Evolutionary conservation across 2,797 vertebrate genomes (phyloP).

Genomic region (Esox masquinongy): DNA sequence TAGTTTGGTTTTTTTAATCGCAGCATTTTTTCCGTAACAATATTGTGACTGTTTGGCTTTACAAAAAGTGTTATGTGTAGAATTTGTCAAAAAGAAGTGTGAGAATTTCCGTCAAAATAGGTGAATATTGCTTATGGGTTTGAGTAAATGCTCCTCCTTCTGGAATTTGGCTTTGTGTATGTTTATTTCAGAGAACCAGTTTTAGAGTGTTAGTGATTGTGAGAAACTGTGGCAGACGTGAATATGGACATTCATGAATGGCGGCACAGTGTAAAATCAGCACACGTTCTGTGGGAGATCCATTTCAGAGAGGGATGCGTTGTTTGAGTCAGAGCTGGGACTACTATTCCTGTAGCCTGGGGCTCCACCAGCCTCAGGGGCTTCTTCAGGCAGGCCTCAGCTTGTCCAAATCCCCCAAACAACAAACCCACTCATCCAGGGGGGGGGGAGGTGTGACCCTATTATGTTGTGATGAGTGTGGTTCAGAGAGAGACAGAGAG

Average conservation of each 20-base stretch:
- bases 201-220: no score
- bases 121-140: no score
- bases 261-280: background rate
- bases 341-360: constrained; percentile 30
- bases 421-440: background rate
- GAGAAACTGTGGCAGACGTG: background rate
- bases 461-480: constrained; percentile 17
- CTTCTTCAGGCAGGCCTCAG: constrained; percentile 42
- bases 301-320: constrained; percentile 15
- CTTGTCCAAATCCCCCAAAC: constrained; percentile 37
- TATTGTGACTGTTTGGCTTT: no score
- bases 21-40: no score
- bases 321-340: constrained; percentile 9
- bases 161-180: no score
- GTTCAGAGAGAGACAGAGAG: background rate
- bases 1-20: no score
- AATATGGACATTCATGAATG: background rate
- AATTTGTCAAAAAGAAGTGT: no score
- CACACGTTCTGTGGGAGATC: background rate
- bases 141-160: no score
- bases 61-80: no score
- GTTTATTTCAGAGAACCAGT: no score
- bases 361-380: constrained; percentile 34
- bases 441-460: constrained; percentile 3
- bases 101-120: no score